phyloP scores from a whole-genome alignment of 2,113 vertebrate genomes.

The Leptobrachium ailaonicum region DNA sequence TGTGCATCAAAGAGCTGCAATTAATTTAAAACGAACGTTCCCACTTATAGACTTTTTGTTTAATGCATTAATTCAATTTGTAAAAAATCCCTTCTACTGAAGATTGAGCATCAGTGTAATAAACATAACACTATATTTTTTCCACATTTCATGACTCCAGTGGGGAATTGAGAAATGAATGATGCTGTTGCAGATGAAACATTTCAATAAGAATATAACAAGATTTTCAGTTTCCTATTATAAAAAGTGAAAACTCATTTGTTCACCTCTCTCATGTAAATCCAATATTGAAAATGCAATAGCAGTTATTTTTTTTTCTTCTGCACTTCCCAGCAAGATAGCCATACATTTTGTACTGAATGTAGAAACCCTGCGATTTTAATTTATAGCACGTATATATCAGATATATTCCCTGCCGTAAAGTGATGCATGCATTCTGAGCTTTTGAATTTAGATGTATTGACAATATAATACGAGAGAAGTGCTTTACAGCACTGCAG shows the following conservation, averaged over 20 bases:
- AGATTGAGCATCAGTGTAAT: no score
- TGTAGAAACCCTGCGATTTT: constrained; percentile 2
- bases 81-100: no score
- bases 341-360: constrained; percentile 26
- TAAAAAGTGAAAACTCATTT: constrained; percentile 32
- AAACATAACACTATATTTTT: no score
- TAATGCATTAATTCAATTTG: no score
- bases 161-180: background rate
- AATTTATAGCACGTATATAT: constrained; percentile 4
- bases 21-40: no score
- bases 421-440: no score
- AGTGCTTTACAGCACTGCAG: no score
- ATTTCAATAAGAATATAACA: constrained; percentile 41
- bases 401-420: background rate
- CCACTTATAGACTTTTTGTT: no score
- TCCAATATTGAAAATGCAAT: constrained; percentile 40
- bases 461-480: no score
- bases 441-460: no score
- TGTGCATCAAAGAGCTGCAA: no score
- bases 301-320: background rate
- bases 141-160: constrained; percentile 6
- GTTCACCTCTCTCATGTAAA: constrained; percentile 33
- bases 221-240: constrained; percentile 29
- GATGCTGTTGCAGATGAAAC: constrained; percentile 20
- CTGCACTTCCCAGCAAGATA: background rate